phyloP scores from a whole-genome alignment of 1,140 invertebrate genomes.

The Nilaparvata lugens region DNA sequence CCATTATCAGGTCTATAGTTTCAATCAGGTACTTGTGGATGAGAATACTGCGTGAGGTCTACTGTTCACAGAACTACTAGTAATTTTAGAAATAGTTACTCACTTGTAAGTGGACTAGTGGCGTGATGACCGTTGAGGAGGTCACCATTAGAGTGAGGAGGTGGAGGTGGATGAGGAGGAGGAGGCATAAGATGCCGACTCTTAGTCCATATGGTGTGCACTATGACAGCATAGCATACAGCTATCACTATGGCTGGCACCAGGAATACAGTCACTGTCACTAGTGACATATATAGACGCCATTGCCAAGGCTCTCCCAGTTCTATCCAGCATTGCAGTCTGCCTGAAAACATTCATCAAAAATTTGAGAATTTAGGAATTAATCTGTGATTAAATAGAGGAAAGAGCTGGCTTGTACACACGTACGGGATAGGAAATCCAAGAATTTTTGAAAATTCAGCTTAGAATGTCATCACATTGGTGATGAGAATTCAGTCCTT shows the following conservation, averaged over 20 bases:
- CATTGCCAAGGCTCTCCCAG: slow-evolving; percentile 62
- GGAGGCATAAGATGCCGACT: slow-evolving; percentile 42
- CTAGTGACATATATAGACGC: slow-evolving; percentile 82
- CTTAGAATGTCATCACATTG: no score
- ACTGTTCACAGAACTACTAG: neutral
- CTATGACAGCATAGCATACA: slow-evolving; percentile 84
- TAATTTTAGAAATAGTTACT: slow-evolving; percentile 1
- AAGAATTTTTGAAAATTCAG: no score
- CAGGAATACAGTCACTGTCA: slow-evolving; percentile 75
- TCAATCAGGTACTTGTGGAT: no score
- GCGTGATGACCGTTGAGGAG: neutral
- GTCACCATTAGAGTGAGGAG: no score
- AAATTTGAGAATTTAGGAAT: no score
- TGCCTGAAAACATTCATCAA: slow-evolving; percentile 38
- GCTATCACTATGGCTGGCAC: slow-evolving; percentile 84
- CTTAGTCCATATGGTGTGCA: slow-evolving; percentile 86
- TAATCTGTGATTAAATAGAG: no score
- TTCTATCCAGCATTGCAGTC: slow-evolving; percentile 85
- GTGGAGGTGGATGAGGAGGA: neutral
- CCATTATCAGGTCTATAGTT: no score
- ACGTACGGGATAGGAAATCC: neutral
- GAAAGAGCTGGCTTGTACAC: no score
- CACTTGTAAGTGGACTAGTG: slow-evolving; percentile 10
- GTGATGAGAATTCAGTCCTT: no score
- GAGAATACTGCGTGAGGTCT: no score